Base-by-base conservation (phyloP, 2,797 vertebrate genomes). In the Channa striata region DNA sequence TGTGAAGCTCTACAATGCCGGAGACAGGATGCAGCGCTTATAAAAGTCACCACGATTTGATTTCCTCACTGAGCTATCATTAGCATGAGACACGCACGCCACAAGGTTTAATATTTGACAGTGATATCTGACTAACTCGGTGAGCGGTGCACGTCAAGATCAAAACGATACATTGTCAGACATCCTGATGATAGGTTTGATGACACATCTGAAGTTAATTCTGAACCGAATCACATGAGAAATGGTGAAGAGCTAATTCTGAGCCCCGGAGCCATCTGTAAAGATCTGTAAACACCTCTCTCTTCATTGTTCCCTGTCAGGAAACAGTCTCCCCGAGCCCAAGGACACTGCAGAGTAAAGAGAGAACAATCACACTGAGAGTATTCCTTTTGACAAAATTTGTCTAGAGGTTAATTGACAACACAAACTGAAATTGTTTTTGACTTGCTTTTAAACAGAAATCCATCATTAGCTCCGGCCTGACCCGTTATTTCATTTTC, bases 211-310 rank as follows among this genome's bases (percentile, higher is more conserved):
- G 83, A 87, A 88, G 91, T 89, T 89, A 86, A 93, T 91, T 86
- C 89, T 84, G 91, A 90, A 16, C 84, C 39, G 86, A 88, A 89
- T 92, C 91, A 84, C 86, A 84, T 74, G 87, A 90, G 85, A 75
- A 87, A 88, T 73, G 74, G 85, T 36, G 82, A 72, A 51, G 82
- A 90, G 88, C 89, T 91, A 92, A 92, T 93, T 91, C 81, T 43
- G 84, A 82, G 87, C 87, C 87, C 77, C 48, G 85, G 57, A 89
- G 89, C 84, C 75, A 84, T 89, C 78, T 87, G 83, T 89, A 88
- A 89, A 85, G 91, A 90, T 91, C 85, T 93, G 91, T 92, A 92
- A 94, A 94, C 91, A 93, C 88, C 87, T 87, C 81, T 80, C 70
- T 84, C 82, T 82, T 90, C 80, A 85, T 89, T 87, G 90, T 89